Conservation (phyloP, 2,888 invertebrate species). For the Rhorus exstirpatorius region DNA sequence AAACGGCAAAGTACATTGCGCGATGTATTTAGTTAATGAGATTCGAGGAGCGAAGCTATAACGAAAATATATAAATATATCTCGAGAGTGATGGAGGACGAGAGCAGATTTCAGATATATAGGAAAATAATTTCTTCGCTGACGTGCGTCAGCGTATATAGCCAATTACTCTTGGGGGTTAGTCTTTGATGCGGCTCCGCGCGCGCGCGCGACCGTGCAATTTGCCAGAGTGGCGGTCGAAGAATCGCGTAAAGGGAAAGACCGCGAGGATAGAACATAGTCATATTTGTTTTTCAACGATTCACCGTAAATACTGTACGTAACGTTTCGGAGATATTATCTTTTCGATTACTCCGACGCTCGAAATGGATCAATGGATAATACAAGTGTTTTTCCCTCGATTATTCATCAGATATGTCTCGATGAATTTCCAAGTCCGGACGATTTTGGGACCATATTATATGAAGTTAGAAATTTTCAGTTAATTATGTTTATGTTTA, state of each 20-base stretch:
- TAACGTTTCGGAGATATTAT: constrained; percentile 22
- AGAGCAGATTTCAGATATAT: constrained; percentile 38
- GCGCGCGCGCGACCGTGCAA: too few relatives aligned
- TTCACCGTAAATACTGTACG: background rate
- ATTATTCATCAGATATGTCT: too few relatives aligned
- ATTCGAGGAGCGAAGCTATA: constrained; percentile 51
- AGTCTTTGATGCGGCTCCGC: constrained; percentile 39
- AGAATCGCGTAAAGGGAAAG: constrained; percentile 29
- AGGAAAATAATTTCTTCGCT: constrained; percentile 65
- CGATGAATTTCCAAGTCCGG: too few relatives aligned
- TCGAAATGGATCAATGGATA: background rate
- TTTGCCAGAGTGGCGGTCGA: constrained; percentile 59
- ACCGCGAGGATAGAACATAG: constrained; percentile 15
- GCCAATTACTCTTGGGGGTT: constrained; percentile 46
- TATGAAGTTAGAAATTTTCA: too few relatives aligned
- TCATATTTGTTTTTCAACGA: constrained; percentile 54
- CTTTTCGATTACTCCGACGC: constrained; percentile 13
- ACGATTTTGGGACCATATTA: too few relatives aligned
- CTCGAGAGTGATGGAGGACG: constrained; percentile 24
- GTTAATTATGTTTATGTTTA: too few relatives aligned
- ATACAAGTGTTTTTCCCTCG: background rate
- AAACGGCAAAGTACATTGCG: constrained; percentile 31
- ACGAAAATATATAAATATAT: too few relatives aligned
- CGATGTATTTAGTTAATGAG: constrained; percentile 68
- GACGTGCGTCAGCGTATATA: constrained; percentile 29